A percentile compares a stretch with the other conserved stretches of the same genome.
Evolutionary conservation across 37 sponge, comb jelly and placozoan genomes (phyloP).

Genomic region (Ephydatia muelleri): DNA sequence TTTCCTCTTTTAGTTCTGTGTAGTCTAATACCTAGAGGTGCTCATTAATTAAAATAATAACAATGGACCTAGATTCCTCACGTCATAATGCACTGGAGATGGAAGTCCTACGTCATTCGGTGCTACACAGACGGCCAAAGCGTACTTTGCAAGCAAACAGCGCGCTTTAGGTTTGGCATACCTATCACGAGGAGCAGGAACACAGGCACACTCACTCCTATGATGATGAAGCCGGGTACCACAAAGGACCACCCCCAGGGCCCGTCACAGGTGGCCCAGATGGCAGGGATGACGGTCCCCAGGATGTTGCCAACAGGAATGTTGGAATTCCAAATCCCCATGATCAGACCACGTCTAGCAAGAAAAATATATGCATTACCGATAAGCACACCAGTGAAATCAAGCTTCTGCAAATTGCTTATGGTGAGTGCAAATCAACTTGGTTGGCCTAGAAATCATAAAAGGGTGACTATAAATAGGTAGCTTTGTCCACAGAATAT

Average conservation of each 20-base stretch:
- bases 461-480: neutral
- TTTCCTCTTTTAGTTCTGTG: neutral
- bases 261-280: slow-evolving; percentile 53
- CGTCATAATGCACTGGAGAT: slow-evolving; percentile 50
- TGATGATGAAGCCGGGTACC: slow-evolving; percentile 72
- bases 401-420: neutral
- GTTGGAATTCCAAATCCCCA: slow-evolving; percentile 97
- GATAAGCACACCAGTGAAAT: too few relatives aligned
- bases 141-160: too few relatives aligned
- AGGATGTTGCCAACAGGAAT: slow-evolving; percentile 94
- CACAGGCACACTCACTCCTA: slow-evolving; percentile 28
- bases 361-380: neutral
- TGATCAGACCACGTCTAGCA: slow-evolving; percentile 85
- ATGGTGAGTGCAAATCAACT: neutral
- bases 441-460: neutral
- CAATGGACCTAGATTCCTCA: neutral
- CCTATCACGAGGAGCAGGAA: slow-evolving; percentile 58
- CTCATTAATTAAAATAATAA: neutral
- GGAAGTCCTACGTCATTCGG: slow-evolving; percentile 61
- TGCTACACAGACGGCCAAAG: slow-evolving; percentile 17
- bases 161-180: neutral
- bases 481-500: too few relatives aligned
- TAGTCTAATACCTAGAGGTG: neutral
- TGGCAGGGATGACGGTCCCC: slow-evolving; percentile 86
- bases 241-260: slow-evolving; percentile 62